Conservation (phyloP, 2,888 invertebrate species). For the Cecidostiba fungosa region DNA sequence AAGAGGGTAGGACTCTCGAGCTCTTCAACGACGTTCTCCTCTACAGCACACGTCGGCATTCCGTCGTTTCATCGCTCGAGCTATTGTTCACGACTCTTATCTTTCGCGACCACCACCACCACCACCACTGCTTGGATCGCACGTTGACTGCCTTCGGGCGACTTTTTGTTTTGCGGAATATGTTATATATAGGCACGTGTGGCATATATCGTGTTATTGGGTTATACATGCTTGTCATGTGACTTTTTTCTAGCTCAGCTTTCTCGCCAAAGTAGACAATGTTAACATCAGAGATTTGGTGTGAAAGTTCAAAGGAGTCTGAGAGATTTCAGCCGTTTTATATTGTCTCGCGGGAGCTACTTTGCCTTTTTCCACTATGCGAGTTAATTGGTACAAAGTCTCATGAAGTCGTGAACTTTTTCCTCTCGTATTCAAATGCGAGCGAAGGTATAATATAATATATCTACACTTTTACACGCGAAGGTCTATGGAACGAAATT, state of each 20-base stretch:
- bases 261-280: not conserved
- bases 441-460: not conserved
- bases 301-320: slow-evolving; percentile 45
- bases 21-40: not conserved
- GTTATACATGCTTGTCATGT: not conserved
- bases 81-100: slow-evolving; percentile 40
- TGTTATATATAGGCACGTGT: not conserved
- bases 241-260: not conserved
- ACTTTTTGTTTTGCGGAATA: slow-evolving; percentile 38
- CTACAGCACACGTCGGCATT: not conserved
- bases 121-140: not conserved
- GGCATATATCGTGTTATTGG: not conserved
- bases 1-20: not conserved
- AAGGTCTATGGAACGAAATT: slow-evolving; percentile 22
- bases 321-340: not conserved
- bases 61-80: slow-evolving; percentile 26
- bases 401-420: not conserved
- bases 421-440: not conserved
- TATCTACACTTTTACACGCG: not conserved
- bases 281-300: not conserved
- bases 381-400: not conserved
- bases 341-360: not conserved
- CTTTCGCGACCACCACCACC: not conserved
- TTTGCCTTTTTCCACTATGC: not conserved
- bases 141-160: slow-evolving; percentile 1